Conservation (phyloP, 1,140 invertebrate species). For the Elysia chlorotica region DNA sequence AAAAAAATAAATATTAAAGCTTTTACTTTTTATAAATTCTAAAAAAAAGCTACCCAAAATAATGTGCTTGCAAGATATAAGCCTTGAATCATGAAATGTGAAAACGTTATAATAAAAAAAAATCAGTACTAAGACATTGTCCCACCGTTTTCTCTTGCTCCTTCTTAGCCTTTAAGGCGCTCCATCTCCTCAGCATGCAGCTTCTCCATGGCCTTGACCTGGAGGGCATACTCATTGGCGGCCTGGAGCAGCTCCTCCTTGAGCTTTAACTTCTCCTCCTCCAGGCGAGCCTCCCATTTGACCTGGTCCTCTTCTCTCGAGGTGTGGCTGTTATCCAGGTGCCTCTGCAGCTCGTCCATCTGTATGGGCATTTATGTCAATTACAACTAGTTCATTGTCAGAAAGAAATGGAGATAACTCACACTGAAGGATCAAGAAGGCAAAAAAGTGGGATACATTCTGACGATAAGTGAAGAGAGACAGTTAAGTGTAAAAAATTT, state of each 20-base stretch:
- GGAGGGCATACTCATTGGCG: slow-evolving; percentile 37
- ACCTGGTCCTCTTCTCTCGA: slow-evolving; percentile 29
- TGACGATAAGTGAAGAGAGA: background rate
- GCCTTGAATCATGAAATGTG: background rate
- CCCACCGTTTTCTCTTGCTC: slow-evolving; percentile 40
- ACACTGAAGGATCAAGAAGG: background rate
- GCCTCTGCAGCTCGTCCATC: slow-evolving; percentile 37
- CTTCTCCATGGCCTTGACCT: slow-evolving; percentile 38
- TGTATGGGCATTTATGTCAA: too few relatives aligned
- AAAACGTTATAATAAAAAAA: background rate
- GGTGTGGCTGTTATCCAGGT: slow-evolving; percentile 32
- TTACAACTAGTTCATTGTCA: too few relatives aligned
- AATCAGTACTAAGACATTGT: background rate
- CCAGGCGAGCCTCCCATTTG: slow-evolving; percentile 32
- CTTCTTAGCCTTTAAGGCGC: slow-evolving; percentile 33
- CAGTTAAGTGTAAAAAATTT: too few relatives aligned
- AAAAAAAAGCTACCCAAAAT: background rate
- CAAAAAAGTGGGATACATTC: background rate
- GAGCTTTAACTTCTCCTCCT: slow-evolving; percentile 37
- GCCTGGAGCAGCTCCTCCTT: slow-evolving; percentile 40
- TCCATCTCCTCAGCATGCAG: slow-evolving; percentile 36
- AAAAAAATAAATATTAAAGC: background rate
- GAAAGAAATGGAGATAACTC: background rate
- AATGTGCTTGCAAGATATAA: background rate
- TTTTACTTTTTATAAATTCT: background rate